Evolutionary conservation across 2,888 invertebrate species (phyloP).

Genomic region (Apodemia duryi): DNA sequence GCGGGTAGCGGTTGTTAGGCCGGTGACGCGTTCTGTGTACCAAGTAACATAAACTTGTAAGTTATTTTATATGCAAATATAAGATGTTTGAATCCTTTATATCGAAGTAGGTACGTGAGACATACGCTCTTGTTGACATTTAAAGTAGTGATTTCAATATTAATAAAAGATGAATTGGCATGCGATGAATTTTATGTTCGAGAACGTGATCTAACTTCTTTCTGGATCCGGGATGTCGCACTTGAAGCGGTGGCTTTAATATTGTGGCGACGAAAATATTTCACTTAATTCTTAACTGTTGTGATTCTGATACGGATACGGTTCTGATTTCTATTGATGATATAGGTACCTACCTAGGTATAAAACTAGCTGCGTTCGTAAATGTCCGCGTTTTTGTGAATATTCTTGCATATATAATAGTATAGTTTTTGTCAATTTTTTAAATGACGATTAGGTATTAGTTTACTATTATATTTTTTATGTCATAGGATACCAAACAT

Average conservation of each 20-base stretch:
- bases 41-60: slow-evolving; percentile 48
- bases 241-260: neutral
- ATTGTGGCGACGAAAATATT: neutral
- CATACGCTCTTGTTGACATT: neutral
- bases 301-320: neutral
- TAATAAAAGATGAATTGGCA: slow-evolving; percentile 23
- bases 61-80: slow-evolving; percentile 5
- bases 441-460: no score
- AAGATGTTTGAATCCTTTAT: neutral
- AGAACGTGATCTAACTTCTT: slow-evolving; percentile 27
- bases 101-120: neutral
- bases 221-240: slow-evolving; percentile 5
- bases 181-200: slow-evolving; percentile 23
- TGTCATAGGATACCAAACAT: no score
- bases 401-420: no score
- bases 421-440: no score
- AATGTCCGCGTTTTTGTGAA: neutral
- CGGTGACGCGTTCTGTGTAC: slow-evolving; percentile 43
- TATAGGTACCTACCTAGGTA: no score
- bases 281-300: neutral
- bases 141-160: slow-evolving; percentile 17
- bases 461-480: no score
- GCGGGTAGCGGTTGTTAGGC: slow-evolving; percentile 39
- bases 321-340: neutral
- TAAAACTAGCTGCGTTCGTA: neutral